phyloP scores from a whole-genome alignment of 2,113 vertebrate species.

The Malaclemys terrapin region DNA sequence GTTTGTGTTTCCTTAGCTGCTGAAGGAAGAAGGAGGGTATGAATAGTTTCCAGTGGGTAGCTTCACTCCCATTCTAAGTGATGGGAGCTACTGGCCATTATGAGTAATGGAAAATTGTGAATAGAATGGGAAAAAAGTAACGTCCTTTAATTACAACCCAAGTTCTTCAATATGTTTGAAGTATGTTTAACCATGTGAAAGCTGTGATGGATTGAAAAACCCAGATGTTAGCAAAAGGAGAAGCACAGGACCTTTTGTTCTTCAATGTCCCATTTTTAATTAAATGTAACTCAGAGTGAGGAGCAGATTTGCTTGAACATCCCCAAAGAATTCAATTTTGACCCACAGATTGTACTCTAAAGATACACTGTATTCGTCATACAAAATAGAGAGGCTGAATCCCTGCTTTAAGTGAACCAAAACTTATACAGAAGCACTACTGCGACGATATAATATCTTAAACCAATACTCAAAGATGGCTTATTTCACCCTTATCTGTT shows the following conservation, averaged over 20 bases:
- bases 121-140: neutral
- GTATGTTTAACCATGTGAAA: fast-evolving
- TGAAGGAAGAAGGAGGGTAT: neutral
- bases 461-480: neutral
- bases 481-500: neutral
- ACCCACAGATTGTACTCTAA: neutral
- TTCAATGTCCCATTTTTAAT: neutral
- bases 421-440: neutral
- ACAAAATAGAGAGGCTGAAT: neutral
- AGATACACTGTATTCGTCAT: neutral
- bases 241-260: neutral
- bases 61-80: neutral
- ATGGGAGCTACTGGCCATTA: neutral
- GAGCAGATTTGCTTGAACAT: neutral
- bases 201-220: neutral
- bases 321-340: neutral
- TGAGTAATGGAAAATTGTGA: neutral
- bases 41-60: neutral
- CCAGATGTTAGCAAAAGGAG: neutral
- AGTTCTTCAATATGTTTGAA: fast-evolving
- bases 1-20: neutral
- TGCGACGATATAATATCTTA: neutral
- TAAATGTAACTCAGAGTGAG: neutral
- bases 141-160: fast-evolving
- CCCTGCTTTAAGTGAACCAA: neutral